These are phyloP conservation scores for Monomorium pharaonis DNA, from an alignment of 1,140 invertebrate genomes.

Conservation along the genomic window DNA sequence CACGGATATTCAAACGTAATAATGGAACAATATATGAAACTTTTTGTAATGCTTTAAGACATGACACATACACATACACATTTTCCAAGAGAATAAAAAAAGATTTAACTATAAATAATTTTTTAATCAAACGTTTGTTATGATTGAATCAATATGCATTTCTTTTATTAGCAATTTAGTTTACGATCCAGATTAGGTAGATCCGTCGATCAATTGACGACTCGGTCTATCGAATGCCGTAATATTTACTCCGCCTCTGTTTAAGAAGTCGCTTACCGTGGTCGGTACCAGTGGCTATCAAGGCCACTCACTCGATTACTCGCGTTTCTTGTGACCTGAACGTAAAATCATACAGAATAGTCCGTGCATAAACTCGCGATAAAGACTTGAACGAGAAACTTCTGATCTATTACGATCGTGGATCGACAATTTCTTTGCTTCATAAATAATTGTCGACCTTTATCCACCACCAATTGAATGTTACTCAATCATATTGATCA, in stretches of 20 bases:
- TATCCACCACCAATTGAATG: not conserved
- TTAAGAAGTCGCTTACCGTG: conserved; percentile 50
- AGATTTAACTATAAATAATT: not conserved
- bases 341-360: conserved; percentile 51
- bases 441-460: not conserved
- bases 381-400: not conserved
- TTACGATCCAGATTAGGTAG: not conserved
- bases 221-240: conserved; percentile 17
- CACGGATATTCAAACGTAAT: too few species aligned
- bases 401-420: not conserved
- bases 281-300: conserved; percentile 71
- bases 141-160: not conserved
- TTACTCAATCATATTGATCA: not conserved
- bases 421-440: not conserved
- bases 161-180: conserved; percentile 13
- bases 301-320: conserved; percentile 81
- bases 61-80: too few species aligned
- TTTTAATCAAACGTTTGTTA: not conserved
- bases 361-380: conserved; percentile 18
- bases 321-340: conserved; percentile 73
- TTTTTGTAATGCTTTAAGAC: too few species aligned
- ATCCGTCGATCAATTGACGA: conserved; percentile 52
- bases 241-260: conserved; percentile 44
- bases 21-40: too few species aligned
- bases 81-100: not conserved